Conservation (phyloP, 1,140 invertebrate genomes). For the Diabrotica undecimpunctata region DNA sequence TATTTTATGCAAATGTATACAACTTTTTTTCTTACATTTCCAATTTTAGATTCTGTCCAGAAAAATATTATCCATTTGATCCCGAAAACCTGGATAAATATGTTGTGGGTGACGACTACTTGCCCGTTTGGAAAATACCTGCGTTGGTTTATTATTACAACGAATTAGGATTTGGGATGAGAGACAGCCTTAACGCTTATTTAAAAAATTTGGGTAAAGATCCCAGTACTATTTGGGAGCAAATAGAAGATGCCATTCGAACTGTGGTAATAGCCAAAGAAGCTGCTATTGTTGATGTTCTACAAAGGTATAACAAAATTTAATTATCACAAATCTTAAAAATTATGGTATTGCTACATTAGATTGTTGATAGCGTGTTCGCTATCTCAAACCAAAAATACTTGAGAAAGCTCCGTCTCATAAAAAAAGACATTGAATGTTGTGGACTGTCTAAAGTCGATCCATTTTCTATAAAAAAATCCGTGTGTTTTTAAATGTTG, state of each 20-base stretch:
- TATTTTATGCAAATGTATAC: too few relatives aligned
- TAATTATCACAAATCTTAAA: not conserved
- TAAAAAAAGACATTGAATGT: too few relatives aligned
- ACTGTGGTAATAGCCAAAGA: slow-evolving; percentile 76
- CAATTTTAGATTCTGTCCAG: slow-evolving; percentile 77
- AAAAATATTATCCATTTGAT: slow-evolving; percentile 93
- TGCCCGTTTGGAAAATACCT: slow-evolving; percentile 91
- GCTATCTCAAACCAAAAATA: too few relatives aligned
- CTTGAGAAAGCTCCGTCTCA: too few relatives aligned
- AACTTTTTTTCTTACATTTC: too few relatives aligned
- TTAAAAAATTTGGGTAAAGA: slow-evolving; percentile 66
- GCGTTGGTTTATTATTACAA: slow-evolving; percentile 76
- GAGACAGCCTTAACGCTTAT: slow-evolving; percentile 81
- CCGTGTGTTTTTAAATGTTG: too few relatives aligned
- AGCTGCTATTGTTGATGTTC: slow-evolving; percentile 55
- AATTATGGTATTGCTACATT: not conserved
- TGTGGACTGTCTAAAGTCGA: too few relatives aligned
- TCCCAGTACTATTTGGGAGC: slow-evolving; percentile 72
- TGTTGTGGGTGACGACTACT: slow-evolving; percentile 91
- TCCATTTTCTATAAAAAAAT: too few relatives aligned
- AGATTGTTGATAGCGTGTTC: too few relatives aligned
- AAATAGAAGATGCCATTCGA: slow-evolving; percentile 75
- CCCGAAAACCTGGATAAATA: slow-evolving; percentile 79
- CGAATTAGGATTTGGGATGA: slow-evolving; percentile 78
- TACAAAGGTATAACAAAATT: not conserved